phyloP scores from a whole-genome alignment of 1,140 invertebrate genomes.

The Brachionus calyciflorus region DNA sequence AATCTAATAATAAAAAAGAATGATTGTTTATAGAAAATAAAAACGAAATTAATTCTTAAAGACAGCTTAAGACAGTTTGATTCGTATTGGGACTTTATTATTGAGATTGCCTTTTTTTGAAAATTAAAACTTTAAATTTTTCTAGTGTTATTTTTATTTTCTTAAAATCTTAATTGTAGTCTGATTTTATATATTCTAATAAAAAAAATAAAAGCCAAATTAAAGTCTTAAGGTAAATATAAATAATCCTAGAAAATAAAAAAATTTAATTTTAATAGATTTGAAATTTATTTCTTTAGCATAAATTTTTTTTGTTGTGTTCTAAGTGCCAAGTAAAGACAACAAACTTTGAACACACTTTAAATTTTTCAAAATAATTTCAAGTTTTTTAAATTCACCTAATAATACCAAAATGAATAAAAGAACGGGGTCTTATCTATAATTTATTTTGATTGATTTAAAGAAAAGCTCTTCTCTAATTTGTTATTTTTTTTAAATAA shows the following conservation, averaged over 20 bases:
- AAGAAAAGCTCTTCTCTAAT: not conserved
- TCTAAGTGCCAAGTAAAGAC: constrained; percentile 9
- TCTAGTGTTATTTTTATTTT: constrained; percentile 29
- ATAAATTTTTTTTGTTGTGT: not conserved
- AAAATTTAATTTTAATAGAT: no score
- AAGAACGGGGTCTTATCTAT: not conserved
- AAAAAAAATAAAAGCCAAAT: not conserved
- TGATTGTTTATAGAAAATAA: constrained; percentile 32
- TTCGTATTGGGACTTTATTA: no score
- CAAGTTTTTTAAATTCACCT: not conserved
- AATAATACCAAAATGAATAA: not conserved
- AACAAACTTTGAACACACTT: constrained; percentile 36
- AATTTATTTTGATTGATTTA: not conserved
- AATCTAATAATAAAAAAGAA: constrained; percentile 22
- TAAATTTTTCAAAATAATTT: not conserved
- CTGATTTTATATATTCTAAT: not conserved
- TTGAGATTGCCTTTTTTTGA: not conserved
- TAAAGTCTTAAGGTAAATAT: constrained; percentile 42
- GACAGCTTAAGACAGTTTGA: not conserved
- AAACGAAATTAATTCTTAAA: not conserved
- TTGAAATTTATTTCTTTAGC: constrained; percentile 12
- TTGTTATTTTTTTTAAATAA: not conserved
- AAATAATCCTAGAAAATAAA: constrained; percentile 35
- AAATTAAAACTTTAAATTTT: not conserved
- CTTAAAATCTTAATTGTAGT: constrained; percentile 40